Evolutionary conservation across 1,140 invertebrate species (phyloP).

Genomic region (Carposina sasakii): DNA sequence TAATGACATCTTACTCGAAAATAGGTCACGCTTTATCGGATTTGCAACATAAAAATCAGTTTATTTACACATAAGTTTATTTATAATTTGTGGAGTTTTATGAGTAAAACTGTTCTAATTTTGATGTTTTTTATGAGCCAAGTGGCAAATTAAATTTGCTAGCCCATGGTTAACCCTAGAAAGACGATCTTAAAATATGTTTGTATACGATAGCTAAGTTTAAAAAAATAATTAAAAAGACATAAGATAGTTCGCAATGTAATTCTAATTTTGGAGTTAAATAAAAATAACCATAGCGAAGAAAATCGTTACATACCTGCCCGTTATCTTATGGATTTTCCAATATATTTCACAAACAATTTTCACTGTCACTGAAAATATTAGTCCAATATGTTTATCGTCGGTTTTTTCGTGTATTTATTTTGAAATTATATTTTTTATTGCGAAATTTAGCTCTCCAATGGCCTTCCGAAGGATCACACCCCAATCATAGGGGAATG

Average conservation of each 20-base stretch:
- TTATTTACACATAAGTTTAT: too few species aligned
- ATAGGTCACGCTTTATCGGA: constrained; percentile 33
- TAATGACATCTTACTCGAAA: constrained; percentile 42
- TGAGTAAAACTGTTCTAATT: constrained; percentile 20
- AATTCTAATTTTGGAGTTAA: not conserved
- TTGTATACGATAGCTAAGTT: too few species aligned
- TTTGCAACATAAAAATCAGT: too few species aligned
- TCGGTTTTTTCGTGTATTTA: constrained; percentile 17
- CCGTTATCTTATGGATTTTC: constrained; percentile 4
- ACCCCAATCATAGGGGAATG: constrained; percentile 51
- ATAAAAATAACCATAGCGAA: constrained; percentile 29
- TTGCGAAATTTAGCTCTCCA: constrained; percentile 50
- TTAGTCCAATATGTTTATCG: not conserved
- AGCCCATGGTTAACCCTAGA: not conserved
- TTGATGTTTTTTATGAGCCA: constrained; percentile 6
- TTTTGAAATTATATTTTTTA: constrained; percentile 34
- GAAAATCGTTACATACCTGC: constrained; percentile 40
- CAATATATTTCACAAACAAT: constrained; percentile 11
- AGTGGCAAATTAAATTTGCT: not conserved
- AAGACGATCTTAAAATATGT: not conserved
- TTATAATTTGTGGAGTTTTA: not conserved
- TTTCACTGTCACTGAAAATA: constrained; percentile 13
- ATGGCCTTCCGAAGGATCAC: constrained; percentile 51
- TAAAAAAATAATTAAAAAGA: not conserved
- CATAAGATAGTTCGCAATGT: not conserved